A percentile compares a stretch with the other conserved stretches of the same genome.
Evolutionary conservation across 2,888 invertebrate species (phyloP).

Genomic region (Lycocerus yunnanus): DNA sequence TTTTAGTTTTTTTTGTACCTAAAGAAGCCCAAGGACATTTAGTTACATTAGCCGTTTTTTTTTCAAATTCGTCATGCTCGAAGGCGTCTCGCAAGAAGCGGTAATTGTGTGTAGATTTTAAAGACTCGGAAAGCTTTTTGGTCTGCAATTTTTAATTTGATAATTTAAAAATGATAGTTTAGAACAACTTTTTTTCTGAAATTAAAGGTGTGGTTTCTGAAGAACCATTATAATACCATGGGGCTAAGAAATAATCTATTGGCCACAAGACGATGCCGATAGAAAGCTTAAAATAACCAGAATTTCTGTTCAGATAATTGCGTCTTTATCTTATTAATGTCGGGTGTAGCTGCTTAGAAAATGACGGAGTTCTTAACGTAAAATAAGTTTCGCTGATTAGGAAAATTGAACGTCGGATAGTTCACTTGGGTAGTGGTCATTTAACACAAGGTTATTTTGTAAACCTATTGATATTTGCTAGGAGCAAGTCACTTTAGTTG

Average conservation of each 20-base stretch:
- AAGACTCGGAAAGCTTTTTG: neutral
- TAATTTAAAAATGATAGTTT: conserved; percentile 26
- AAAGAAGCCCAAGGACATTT: conserved; percentile 4
- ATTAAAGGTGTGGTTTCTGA: conserved; percentile 33
- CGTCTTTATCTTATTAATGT: conserved; percentile 31
- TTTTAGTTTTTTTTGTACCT: conserved; percentile 16
- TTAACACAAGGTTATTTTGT: conserved; percentile 13
- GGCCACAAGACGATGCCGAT: conserved; percentile 31
- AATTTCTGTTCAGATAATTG: conserved; percentile 33
- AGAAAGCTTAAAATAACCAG: conserved; percentile 30
- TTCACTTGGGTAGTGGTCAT: conserved; percentile 16
- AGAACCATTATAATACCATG: conserved; percentile 35
- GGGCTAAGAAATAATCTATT: conserved; percentile 33
- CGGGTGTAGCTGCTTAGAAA: conserved; percentile 18
- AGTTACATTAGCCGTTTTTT: neutral
- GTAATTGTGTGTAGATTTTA: neutral
- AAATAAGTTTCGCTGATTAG: conserved; percentile 29
- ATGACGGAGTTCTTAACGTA: conserved; percentile 27
- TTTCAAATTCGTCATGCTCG: conserved; percentile 17
- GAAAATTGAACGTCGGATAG: conserved; percentile 28
- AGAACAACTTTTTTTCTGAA: conserved; percentile 7
- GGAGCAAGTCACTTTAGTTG: neutral
- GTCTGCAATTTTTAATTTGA: neutral
- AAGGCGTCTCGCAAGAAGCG: neutral
- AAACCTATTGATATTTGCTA: neutral